phyloP scores from a whole-genome alignment of 2,888 invertebrate genomes.

The Netelia inedita region DNA sequence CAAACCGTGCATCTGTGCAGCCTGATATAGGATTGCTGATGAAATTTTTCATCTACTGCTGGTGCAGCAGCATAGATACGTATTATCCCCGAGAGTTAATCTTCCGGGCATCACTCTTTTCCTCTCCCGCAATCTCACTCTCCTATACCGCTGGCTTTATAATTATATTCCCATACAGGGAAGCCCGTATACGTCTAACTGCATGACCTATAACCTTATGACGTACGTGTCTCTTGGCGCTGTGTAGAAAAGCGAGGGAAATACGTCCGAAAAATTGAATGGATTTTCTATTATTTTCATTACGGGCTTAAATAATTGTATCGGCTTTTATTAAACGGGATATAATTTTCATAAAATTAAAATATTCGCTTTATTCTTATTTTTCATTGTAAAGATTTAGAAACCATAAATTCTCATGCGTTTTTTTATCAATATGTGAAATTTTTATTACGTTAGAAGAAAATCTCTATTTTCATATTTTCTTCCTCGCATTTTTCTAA shows the following conservation, averaged over 20 bases:
- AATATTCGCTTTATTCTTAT: neutral
- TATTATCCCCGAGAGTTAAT: conserved; percentile 56
- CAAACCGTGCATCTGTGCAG: neutral
- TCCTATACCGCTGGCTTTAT: neutral
- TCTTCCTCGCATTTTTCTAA: neutral
- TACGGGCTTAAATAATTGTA: neutral
- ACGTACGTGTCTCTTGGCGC: neutral
- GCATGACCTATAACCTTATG: neutral
- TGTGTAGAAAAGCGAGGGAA: neutral
- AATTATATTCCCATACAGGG: conserved; percentile 46
- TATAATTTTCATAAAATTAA: neutral
- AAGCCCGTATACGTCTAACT: conserved; percentile 1
- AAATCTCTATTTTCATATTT: neutral
- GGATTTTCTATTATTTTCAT: neutral
- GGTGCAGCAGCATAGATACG: conserved; percentile 14
- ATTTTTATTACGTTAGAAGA: too few species aligned
- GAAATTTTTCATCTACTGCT: conserved; percentile 54
- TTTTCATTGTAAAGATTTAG: neutral
- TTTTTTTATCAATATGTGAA: too few species aligned
- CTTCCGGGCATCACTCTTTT: neutral
- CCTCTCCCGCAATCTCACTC: conserved; percentile 4
- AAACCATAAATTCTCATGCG: too few species aligned
- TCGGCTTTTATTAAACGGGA: neutral
- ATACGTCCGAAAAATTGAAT: neutral
- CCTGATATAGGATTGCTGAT: conserved; percentile 49